Percentiles rank a stretch among this genome's conserved stretches.
Evolutionary conservation across 2,797 vertebrate species (phyloP).

Genomic region (Cottoperca gobio): DNA sequence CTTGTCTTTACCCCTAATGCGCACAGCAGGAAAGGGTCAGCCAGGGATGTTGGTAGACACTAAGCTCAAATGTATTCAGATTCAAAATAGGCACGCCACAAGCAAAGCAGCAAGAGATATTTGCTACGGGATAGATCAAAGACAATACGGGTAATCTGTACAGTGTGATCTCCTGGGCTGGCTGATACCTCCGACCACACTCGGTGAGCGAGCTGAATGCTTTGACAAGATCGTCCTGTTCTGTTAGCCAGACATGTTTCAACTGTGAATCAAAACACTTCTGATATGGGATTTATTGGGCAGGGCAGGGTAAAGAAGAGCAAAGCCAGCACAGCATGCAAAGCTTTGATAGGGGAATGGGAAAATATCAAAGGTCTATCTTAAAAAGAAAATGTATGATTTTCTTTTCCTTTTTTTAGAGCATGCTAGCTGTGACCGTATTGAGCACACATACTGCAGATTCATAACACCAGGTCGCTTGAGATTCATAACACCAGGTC

Average conservation of each 20-base stretch:
- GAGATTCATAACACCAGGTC: slow-evolving; percentile 27
- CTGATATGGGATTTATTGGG: slow-evolving; percentile 75
- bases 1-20: slow-evolving; percentile 38
- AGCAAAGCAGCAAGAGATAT: slow-evolving; percentile 65
- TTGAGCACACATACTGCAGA: slow-evolving; percentile 40
- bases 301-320: slow-evolving; percentile 62
- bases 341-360: slow-evolving; percentile 74
- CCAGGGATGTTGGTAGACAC: slow-evolving; percentile 35
- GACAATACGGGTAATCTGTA: slow-evolving; percentile 68
- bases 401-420: slow-evolving; percentile 21
- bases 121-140: slow-evolving; percentile 72
- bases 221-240: slow-evolving; percentile 78
- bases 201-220: slow-evolving; percentile 63
- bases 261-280: slow-evolving; percentile 77
- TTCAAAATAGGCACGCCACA: slow-evolving; percentile 65
- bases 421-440: slow-evolving; percentile 45
- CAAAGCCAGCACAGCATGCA: slow-evolving; percentile 57
- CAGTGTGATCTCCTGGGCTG: slow-evolving; percentile 68
- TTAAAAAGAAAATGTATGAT: slow-evolving; percentile 54
- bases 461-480: slow-evolving; percentile 26
- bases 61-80: slow-evolving; percentile 52
- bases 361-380: slow-evolving; percentile 76
- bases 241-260: slow-evolving; percentile 72
- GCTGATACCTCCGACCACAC: slow-evolving; percentile 67
- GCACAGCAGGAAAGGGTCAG: slow-evolving; percentile 50